Percentiles rank a stretch among this genome's conserved stretches.
phyloP scores from a whole-genome alignment of 2,113 vertebrate species.

The Hypocryptadius cinnamomeus region DNA sequence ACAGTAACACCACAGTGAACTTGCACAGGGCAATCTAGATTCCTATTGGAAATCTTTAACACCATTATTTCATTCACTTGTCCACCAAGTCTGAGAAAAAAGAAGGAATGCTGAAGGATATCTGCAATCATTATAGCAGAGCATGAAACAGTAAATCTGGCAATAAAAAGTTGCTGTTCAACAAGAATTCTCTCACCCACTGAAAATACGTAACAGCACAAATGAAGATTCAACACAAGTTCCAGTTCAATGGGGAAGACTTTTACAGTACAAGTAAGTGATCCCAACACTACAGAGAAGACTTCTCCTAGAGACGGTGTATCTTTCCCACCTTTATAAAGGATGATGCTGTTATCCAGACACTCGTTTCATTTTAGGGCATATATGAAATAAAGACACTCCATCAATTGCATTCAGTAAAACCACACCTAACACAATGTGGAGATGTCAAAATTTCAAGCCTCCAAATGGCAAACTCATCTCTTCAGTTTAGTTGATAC shows the following conservation, averaged over 20 bases:
- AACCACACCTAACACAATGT: not conserved
- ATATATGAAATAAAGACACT: not conserved
- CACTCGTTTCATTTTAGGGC: not conserved
- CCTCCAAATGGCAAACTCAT: not conserved
- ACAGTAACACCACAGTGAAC: not conserved
- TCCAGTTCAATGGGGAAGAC: not conserved
- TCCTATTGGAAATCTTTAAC: not conserved
- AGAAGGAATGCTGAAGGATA: not conserved
- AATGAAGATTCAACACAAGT: not conserved
- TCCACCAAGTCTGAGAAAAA: not conserved
- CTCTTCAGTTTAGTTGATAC: not conserved
- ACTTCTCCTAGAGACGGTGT: not conserved
- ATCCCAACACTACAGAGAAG: not conserved
- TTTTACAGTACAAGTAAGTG: not conserved
- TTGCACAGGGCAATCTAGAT: not conserved
- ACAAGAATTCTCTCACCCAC: not conserved
- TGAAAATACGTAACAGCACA: not conserved
- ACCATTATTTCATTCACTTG: not conserved
- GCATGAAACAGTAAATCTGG: not conserved
- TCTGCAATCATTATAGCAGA: not conserved
- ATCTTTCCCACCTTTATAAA: not conserved
- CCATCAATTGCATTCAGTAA: not conserved
- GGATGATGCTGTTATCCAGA: not conserved
- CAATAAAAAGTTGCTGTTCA: not conserved
- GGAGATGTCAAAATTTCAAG: not conserved